These are phyloP conservation scores for Chaetodon trifasciatus DNA, from an alignment of 2,797 vertebrate species.

Conservation along the genomic window DNA sequence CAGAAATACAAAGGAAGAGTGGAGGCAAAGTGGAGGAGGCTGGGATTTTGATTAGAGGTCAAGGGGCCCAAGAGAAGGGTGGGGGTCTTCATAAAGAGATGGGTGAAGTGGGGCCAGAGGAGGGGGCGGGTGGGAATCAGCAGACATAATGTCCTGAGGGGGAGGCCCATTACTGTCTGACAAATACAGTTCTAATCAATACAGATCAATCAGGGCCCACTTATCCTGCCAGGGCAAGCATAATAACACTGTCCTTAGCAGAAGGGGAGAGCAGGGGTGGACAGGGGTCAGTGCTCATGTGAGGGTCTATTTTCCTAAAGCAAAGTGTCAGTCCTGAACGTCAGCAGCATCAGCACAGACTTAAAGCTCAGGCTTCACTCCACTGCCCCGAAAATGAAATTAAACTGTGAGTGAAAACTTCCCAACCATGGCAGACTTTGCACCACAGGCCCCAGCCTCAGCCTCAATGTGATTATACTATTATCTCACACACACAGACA, in stretches of 20 bases:
- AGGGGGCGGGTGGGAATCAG: slow-evolving; percentile 35
- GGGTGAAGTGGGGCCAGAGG: slow-evolving; percentile 39
- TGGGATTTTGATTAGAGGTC: slow-evolving; percentile 45
- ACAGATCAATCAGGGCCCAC: slow-evolving; percentile 79
- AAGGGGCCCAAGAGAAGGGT: slow-evolving; percentile 14
- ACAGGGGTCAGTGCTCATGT: slow-evolving; percentile 52
- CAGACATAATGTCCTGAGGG: slow-evolving; percentile 73
- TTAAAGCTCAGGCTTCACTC: slow-evolving; percentile 52
- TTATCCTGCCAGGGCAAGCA: slow-evolving; percentile 63
- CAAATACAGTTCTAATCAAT: slow-evolving; percentile 81
- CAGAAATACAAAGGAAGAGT: slow-evolving; percentile 12
- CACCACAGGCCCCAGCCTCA: neutral
- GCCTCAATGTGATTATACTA: slow-evolving; percentile 24
- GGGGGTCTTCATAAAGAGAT: slow-evolving; percentile 37
- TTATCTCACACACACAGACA: neutral
- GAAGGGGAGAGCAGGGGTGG: slow-evolving; percentile 9
- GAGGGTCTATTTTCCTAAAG: slow-evolving; percentile 48
- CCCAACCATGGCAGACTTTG: slow-evolving; percentile 29
- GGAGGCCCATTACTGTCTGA: slow-evolving; percentile 72
- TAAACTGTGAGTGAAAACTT: slow-evolving; percentile 62
- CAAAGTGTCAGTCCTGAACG: slow-evolving; percentile 27
- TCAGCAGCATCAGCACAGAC: slow-evolving; percentile 52
- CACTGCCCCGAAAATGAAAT: slow-evolving; percentile 58
- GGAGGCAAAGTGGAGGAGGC: slow-evolving; percentile 26
- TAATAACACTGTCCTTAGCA: slow-evolving; percentile 59